Percentiles rank a stretch among this genome's conserved stretches.
Conservation (phyloP, 2,113 vertebrate species). For the Bambusicola thoracicus region DNA sequence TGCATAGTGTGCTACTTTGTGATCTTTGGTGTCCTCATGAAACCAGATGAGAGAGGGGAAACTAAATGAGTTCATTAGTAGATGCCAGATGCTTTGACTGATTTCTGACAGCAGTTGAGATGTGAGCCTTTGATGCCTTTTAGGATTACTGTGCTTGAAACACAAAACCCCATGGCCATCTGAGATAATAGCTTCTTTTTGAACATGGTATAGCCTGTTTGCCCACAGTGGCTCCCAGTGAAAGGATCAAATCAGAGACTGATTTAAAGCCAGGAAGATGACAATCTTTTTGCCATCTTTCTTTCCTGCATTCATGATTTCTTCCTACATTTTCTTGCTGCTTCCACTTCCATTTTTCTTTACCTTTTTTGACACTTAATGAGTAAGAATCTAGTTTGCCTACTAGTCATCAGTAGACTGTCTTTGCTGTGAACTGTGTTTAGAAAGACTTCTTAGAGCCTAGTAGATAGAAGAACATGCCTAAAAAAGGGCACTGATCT, state of each 20-base stretch:
- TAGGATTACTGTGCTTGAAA: neutral
- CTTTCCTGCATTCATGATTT: neutral
- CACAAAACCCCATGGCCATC: neutral
- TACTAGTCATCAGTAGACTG: fast-evolving
- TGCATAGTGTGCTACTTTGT: neutral
- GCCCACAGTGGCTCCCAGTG: fast-evolving
- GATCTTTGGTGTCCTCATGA: neutral
- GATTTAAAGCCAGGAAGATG: neutral
- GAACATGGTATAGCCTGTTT: fast-evolving
- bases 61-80: neutral
- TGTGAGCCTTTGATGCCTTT: neutral
- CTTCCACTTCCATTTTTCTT: neutral
- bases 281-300: neutral
- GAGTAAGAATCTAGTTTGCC: neutral
- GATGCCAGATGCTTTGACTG: neutral
- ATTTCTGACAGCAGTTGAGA: neutral
- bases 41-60: neutral
- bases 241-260: neutral
- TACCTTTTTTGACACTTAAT: neutral
- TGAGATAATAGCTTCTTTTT: neutral
- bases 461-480: neutral
- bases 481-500: neutral
- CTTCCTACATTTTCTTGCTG: neutral
- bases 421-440: neutral
- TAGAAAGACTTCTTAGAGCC: neutral